phyloP scores from a whole-genome alignment of 2,888 invertebrate genomes.

The Lithophane leautieri region DNA sequence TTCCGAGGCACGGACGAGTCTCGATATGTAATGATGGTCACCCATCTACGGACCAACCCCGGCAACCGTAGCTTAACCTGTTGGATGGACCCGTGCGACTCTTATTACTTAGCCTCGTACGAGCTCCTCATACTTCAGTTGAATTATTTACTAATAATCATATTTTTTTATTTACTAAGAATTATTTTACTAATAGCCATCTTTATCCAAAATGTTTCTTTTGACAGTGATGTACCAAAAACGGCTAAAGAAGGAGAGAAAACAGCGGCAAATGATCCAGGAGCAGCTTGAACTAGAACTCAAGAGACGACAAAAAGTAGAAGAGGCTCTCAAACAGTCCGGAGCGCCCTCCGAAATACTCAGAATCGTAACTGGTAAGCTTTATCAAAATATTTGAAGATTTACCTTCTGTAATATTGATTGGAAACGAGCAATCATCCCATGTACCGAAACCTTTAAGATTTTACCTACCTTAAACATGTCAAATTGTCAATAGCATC shows the following conservation, averaged over 20 bases:
- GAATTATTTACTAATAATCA: not conserved
- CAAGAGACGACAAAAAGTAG: constrained; percentile 94
- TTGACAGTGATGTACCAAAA: constrained; percentile 96
- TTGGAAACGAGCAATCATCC: constrained; percentile 27
- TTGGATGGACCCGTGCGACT: no score
- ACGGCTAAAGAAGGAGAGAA: constrained; percentile 96
- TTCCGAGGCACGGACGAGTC: no score
- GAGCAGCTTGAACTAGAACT: constrained; percentile 95
- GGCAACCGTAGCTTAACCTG: no score
- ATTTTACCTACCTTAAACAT: constrained; percentile 61
- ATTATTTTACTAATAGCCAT: not conserved
- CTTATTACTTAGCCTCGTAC: no score
- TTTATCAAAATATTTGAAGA: constrained; percentile 13
- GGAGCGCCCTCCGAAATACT: constrained; percentile 94
- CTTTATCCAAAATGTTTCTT: constrained; percentile 24
- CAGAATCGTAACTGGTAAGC: constrained; percentile 94
- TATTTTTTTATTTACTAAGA: no score
- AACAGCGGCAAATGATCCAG: constrained; percentile 95
- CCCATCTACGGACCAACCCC: no score
- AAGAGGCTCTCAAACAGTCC: constrained; percentile 94
- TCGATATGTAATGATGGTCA: no score
- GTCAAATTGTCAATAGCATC: constrained; percentile 82
- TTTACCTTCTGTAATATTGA: constrained; percentile 27
- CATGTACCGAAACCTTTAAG: constrained; percentile 31
- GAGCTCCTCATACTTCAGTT: not conserved